phyloP scores from a whole-genome alignment of 2,888 invertebrate species.

The Penaeus monodon region DNA sequence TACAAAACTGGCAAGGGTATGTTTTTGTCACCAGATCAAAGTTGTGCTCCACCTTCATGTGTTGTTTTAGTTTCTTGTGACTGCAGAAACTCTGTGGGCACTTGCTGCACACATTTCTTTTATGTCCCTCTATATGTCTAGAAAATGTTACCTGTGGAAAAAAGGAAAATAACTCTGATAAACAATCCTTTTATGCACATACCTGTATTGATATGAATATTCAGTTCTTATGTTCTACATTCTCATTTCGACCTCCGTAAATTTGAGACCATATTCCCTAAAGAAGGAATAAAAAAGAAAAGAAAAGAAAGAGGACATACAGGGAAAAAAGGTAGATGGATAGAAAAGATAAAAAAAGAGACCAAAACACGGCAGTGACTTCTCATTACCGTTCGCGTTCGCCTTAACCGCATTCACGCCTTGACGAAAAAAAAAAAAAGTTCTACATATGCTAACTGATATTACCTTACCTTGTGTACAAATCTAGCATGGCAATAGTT shows the following conservation, averaged over 20 bases:
- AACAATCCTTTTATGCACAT: neutral
- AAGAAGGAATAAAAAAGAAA: too few species aligned
- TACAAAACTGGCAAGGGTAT: conserved; percentile 67
- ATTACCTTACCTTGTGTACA: conserved; percentile 36
- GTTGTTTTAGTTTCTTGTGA: conserved; percentile 66
- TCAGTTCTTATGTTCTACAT: neutral
- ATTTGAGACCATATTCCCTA: too few species aligned
- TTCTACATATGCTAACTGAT: neutral
- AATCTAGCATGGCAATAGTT: conserved; percentile 39
- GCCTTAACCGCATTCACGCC: too few species aligned
- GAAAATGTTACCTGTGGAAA: conserved; percentile 49
- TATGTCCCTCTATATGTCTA: conserved; percentile 67
- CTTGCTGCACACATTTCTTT: conserved; percentile 66
- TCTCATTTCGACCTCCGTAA: too few species aligned
- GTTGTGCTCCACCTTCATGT: conserved; percentile 67
- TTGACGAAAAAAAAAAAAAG: too few species aligned
- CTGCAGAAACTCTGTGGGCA: conserved; percentile 67
- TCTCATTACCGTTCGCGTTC: too few species aligned
- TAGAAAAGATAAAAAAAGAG: too few species aligned
- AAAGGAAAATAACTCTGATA: neutral
- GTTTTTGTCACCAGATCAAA: conserved; percentile 66
- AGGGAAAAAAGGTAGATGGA: too few species aligned
- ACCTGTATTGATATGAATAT: neutral
- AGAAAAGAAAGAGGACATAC: too few species aligned
- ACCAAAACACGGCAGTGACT: too few species aligned